Evolutionary conservation across 2,113 vertebrate species (phyloP).

Genomic region (Menura novaehollandiae): DNA sequence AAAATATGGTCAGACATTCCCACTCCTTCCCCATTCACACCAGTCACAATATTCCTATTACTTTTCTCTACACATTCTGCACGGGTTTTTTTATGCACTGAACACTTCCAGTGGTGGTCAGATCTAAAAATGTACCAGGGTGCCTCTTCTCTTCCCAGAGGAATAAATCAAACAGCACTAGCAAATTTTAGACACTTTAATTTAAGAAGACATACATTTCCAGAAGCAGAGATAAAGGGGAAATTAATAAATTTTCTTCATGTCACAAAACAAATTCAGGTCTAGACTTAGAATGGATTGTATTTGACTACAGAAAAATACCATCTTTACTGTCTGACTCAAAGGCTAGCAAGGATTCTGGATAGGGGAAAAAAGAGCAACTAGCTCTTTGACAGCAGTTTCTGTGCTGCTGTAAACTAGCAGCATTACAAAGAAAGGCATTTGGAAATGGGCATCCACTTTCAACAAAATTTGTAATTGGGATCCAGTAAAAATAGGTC

Average conservation of each 20-base stretch:
- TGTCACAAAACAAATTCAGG: conserved; percentile 5
- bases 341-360: background rate
- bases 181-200: conserved; percentile 7
- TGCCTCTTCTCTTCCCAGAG: background rate
- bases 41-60: background rate
- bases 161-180: background rate
- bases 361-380: background rate
- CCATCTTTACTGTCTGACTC: background rate
- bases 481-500: background rate
- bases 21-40: background rate
- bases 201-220: conserved; percentile 30
- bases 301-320: conserved; percentile 3
- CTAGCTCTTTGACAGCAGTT: background rate
- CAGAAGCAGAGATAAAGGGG: background rate
- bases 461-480: background rate
- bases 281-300: background rate
- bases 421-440: background rate
- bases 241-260: conserved; percentile 13
- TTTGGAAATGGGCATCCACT: background rate
- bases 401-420: background rate
- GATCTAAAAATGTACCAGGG: background rate
- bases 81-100: background rate
- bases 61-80: background rate
- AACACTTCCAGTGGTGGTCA: background rate
- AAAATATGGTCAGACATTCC: background rate